Evolutionary conservation across 2,888 invertebrate species (phyloP), one percentile per base, ranked within the genome.

Genomic region (Dichetophora obliterata): DNA sequence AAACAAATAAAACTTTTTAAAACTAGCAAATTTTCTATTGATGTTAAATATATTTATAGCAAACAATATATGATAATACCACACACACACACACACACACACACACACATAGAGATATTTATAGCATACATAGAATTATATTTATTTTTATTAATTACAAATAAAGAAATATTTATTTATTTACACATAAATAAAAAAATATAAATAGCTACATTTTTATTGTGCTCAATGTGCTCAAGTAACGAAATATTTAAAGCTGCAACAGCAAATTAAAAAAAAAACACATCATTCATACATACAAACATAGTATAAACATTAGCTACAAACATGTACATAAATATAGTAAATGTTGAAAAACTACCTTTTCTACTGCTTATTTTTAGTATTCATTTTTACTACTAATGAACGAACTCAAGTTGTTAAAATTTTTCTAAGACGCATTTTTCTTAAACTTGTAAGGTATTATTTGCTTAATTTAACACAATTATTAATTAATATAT

Each of bases 11-110:
- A n/a, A n/a, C 9, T 59, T 72, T 54, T 48, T 22, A 59, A 43
- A 61, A 59, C 14, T 61, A 72, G 59, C 59, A 72, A 72, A 72
- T 72, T 72, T 72, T 72, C 72, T 61, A 72, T 72, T n/a, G 72
- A 72, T 72, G 72, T 72, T 61, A 61, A 72, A 72, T 72, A 72
- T 72, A 61, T 59, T 59, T 61, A 72, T 34, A 59, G 27, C 59
- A 37, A 37, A 37, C 37, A 6, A 37, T 6, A 37, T 37, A 37
- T 37, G 8, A 8, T 5, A 2, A 59, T 3, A 59, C 11, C 57
- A 57, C 16, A 59, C 24, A 16, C 57, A 8, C 22, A 59, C 43
- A 11, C 2, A 43, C 43, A 43, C 43, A 2, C 14, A 43, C 11
- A 43, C 37, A 37, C 6, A 19, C 22, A 43, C 43, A 59, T 24